Evolutionary conservation across 1,140 invertebrate species (phyloP).

Genomic region (Tachypleus tridentatus): DNA sequence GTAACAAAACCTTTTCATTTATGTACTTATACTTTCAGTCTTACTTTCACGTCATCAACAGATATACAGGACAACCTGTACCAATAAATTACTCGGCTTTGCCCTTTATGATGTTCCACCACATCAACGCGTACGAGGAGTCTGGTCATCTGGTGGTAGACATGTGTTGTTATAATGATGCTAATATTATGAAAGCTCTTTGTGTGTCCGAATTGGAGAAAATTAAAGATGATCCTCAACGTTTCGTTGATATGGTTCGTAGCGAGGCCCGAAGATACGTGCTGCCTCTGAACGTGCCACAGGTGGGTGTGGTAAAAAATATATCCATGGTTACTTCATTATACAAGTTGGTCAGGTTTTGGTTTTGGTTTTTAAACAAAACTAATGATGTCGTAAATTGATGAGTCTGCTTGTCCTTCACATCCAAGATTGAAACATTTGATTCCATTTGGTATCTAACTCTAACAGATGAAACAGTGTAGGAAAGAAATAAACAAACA

Average conservation of each 20-base stretch:
- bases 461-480: too few relatives aligned
- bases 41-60: slow-evolving; percentile 54
- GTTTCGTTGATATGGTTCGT: background rate
- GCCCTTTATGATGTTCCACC: slow-evolving; percentile 72
- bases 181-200: slow-evolving; percentile 33
- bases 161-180: slow-evolving; percentile 67
- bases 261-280: background rate
- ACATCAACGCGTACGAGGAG: slow-evolving; percentile 73
- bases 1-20: too few relatives aligned
- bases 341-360: too few relatives aligned
- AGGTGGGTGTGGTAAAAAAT: too few relatives aligned
- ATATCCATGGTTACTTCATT: too few relatives aligned
- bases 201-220: background rate
- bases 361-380: too few relatives aligned
- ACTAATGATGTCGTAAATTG: too few relatives aligned
- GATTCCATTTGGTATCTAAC: too few relatives aligned
- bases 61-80: slow-evolving; percentile 44
- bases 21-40: slow-evolving; percentile 44
- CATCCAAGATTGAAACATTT: too few relatives aligned
- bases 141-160: slow-evolving; percentile 58
- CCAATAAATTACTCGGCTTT: slow-evolving; percentile 43
- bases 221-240: background rate
- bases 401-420: too few relatives aligned
- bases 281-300: background rate
- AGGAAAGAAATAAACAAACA: too few relatives aligned